Base-by-base conservation (phyloP, 1,140 invertebrate species). In the Pomacea maculata region DNA sequence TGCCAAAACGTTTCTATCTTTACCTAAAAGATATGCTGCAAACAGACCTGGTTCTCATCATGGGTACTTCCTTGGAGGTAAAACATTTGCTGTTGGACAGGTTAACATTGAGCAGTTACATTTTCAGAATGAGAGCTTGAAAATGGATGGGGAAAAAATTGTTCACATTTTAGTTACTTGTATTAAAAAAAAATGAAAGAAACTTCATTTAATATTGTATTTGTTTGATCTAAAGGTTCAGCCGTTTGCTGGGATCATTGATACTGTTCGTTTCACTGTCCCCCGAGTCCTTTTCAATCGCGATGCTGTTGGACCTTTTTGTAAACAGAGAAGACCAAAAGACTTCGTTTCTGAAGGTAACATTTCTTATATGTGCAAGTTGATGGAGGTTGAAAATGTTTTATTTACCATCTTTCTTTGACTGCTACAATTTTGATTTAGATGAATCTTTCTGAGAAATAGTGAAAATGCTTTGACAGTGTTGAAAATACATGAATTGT, bases 1-100 rank as follows among this genome's bases (percentile, higher is more conserved):
- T 92, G 76, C 91, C 91, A 21, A 83, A 86, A 61, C 84, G 87
- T 68, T 92, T 92, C 82, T 91, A 89, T 77, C 85, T 86, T 57
- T 91, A 91, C 84, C 82, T 89, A 68, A 90, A 86, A 75, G 91
- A 92, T 83, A 89, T 92, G 88, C 71, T 88, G 54, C 87, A 90
- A 72, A 84, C 90, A 73, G 90, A 92, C 81, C 73, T 91, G 45
- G 85, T 92, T 15, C 83, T 92, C 52, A 87, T 92, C 25, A 90
- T 92, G 90, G 91, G 91, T 61, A 92, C 91, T 54, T 91, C 91
- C 19, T 83, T 92, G 78, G 91, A 91, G 85, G 91, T 92, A 85
- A 81, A 68, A 73, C 34, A 11, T 61, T 61, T 61, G 57, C 57
- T 61, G 57, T 61, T 14, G 11, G 57, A 61, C 57, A 61, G 57